Base-by-base conservation (phyloP, 2,113 vertebrate species). In the Pardalotus punctatus region DNA sequence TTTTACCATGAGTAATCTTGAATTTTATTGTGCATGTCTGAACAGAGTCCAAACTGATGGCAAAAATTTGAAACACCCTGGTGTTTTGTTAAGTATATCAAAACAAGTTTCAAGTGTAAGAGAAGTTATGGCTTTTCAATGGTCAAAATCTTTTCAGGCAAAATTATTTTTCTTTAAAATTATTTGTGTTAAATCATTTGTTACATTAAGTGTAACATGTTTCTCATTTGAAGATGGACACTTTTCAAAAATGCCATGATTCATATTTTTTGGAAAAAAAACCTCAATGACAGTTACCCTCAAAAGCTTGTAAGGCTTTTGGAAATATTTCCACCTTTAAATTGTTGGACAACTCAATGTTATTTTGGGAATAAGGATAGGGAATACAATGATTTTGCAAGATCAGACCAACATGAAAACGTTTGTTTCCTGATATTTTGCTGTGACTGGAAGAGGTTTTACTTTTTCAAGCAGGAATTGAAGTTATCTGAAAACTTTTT, bases 61-160 rank as follows among this genome's bases (percentile, higher is more conserved):
- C 42, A 87, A 91, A 93, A 92, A 88, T 77, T n/a, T 73, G 48
- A 82, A 96, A 95, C 78, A 77, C 87, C 81, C 64, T 45, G 24
- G 56, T 77, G 74, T 58, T 96, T 90, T 47, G 45, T 70, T 96
- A 86, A 91, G 40, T 48, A 16, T 38, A 73, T 70, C 42, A 60
- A 93, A 93, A 82, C n/a, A 86, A 86, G 54, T 45, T 76, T 81
- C 53, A 76, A 73, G 58, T 57, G 38, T 70, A 82, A 77, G 64
- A 82, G 67, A 81, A n/a, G 36, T 64, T 58, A 86, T 11, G 65
- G n/a, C 24, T 73, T 81, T 92, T 66, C 28, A 86, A 12, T 42
- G 56, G 21, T 56, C 35, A 58, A 12, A 3, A 12, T 36, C 40
- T 80, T 91, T 70, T 73, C 38, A 62, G 18, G 42, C 20, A 83